phyloP scores from a whole-genome alignment of 2,888 invertebrate genomes.

The Cactoblastis cactorum region DNA sequence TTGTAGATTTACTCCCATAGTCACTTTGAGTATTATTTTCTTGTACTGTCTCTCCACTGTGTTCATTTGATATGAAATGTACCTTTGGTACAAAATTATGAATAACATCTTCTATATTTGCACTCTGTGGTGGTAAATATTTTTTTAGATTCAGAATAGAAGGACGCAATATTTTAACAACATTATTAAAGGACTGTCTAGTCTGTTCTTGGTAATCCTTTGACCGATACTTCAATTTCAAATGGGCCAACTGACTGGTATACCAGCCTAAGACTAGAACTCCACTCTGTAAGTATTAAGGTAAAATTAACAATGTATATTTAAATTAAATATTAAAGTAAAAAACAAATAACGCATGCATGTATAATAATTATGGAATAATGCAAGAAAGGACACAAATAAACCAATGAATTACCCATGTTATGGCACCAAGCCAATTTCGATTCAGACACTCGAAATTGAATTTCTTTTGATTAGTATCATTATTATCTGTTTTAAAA shows the following conservation, averaged over 20 bases:
- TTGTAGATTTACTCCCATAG: constrained; percentile 30
- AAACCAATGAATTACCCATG: constrained; percentile 58
- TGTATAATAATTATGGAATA: too few relatives aligned
- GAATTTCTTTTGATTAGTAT: constrained; percentile 61
- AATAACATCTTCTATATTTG: constrained; percentile 44
- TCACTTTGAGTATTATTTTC: constrained; percentile 24
- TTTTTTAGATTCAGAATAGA: constrained; percentile 40
- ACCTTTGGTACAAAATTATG: constrained; percentile 47
- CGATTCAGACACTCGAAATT: constrained; percentile 62
- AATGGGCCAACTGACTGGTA: constrained; percentile 77
- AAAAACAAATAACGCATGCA: constrained; percentile 17
- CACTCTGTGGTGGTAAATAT: constrained; percentile 33
- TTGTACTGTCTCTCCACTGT: constrained; percentile 23
- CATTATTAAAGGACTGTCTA: constrained; percentile 32
- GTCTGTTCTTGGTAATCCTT: constrained; percentile 32
- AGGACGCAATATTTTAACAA: constrained; percentile 44
- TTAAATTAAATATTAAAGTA: too few relatives aligned
- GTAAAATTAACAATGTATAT: not conserved
- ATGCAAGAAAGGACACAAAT: not conserved
- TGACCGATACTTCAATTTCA: constrained; percentile 49
- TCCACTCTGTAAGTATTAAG: constrained; percentile 68
- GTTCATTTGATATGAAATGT: constrained; percentile 63
- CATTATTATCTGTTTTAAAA: constrained; percentile 34
- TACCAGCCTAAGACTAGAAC: constrained; percentile 82
- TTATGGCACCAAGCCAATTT: constrained; percentile 74